Conservation (phyloP, 1,140 invertebrate genomes). For the Augochlora pura region DNA sequence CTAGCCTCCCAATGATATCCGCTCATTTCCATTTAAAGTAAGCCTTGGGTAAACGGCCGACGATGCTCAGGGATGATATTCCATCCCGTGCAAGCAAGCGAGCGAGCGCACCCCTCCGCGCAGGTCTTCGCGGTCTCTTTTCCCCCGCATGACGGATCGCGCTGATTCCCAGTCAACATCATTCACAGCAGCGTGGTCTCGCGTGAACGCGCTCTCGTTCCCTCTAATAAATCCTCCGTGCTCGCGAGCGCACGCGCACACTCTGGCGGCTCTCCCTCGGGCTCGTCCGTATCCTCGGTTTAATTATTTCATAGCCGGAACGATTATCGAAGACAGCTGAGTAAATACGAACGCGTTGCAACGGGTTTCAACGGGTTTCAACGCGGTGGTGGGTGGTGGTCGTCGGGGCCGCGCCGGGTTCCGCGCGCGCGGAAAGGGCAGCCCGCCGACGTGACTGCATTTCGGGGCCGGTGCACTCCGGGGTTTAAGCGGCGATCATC, state of each 20-base stretch:
- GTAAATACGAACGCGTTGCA: constrained; percentile 34
- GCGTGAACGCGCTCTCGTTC: background rate
- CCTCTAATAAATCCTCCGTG: constrained; percentile 10
- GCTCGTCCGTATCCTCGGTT: constrained; percentile 1
- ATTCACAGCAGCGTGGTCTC: background rate
- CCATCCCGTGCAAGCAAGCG: constrained; percentile 1
- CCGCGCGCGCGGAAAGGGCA: no score
- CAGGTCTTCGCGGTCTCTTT: background rate
- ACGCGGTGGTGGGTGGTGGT: no score
- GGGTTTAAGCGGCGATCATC: constrained; percentile 52
- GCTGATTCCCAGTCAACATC: constrained; percentile 18
- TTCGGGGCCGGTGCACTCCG: constrained; percentile 7
- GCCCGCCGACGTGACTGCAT: no score
- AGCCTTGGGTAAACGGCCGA: constrained; percentile 16
- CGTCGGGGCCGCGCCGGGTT: no score
- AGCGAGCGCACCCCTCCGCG: no score
- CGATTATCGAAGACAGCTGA: constrained; percentile 39
- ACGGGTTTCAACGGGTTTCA: no score
- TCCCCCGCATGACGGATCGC: constrained; percentile 9
- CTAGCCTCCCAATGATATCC: constrained; percentile 13
- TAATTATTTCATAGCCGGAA: constrained; percentile 52
- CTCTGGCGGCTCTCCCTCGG: background rate
- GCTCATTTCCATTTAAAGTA: constrained; percentile 46
- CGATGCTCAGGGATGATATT: background rate
- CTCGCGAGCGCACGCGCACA: background rate